A percentile compares a stretch with the other conserved stretches of the same genome.
Evolutionary conservation across 1,140 invertebrate species (phyloP).

Genomic region (Mercenaria mercenaria): DNA sequence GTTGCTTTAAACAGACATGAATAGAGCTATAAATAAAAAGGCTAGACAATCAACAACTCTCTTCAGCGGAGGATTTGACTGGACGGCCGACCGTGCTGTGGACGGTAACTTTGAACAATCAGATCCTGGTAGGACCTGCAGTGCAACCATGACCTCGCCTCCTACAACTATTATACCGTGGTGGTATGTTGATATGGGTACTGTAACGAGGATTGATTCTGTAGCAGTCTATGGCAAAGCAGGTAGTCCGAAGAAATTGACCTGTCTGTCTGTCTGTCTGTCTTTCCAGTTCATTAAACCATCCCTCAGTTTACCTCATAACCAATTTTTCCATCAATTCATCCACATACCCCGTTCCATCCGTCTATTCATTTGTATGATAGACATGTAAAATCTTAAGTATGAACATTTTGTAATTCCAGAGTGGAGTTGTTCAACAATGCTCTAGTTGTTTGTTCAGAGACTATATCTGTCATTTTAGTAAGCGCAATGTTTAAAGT

Average conservation of each 20-base stretch:
- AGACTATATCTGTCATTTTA: too few relatives aligned
- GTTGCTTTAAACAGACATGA: constrained; percentile 45
- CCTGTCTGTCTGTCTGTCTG: constrained; percentile 54
- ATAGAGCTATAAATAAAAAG: constrained; percentile 25
- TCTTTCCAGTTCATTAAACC: too few relatives aligned
- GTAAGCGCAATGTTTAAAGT: too few relatives aligned
- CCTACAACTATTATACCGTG: background rate
- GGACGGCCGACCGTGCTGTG: background rate
- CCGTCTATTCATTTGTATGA: too few relatives aligned
- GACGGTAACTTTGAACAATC: constrained; percentile 51
- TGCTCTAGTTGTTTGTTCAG: too few relatives aligned
- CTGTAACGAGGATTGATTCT: constrained; percentile 27
- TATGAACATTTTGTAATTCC: too few relatives aligned
- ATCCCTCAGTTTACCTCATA: too few relatives aligned
- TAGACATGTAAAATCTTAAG: too few relatives aligned
- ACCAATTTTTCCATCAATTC: too few relatives aligned
- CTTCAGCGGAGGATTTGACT: background rate
- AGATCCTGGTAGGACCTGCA: constrained; percentile 5
- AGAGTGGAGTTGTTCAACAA: too few relatives aligned
- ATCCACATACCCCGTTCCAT: too few relatives aligned
- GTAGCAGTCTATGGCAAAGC: constrained; percentile 25
- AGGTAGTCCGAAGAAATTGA: background rate
- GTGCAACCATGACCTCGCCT: background rate
- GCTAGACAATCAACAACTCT: constrained; percentile 14
- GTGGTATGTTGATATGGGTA: constrained; percentile 43